Percentiles rank a stretch among this genome's conserved stretches.
Conservation (phyloP, 2,888 invertebrate genomes). For the Habroteleia sp. region DNA sequence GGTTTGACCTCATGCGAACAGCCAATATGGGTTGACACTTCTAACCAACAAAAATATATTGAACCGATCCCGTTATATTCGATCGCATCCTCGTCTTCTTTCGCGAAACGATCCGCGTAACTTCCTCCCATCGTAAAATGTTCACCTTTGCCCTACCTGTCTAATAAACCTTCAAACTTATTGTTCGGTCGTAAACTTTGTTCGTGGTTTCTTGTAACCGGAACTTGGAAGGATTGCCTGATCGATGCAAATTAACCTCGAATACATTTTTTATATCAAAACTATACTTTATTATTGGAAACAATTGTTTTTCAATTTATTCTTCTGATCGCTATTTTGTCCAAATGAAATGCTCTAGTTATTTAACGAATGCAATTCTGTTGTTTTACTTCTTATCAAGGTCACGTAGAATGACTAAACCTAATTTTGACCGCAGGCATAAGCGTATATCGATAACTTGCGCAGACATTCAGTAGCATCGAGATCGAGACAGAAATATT, state of each 20-base stretch:
- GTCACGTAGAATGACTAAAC: background rate
- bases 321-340: no score
- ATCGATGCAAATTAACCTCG: no score
- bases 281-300: no score
- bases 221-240: constrained; percentile 34
- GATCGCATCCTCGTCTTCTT: constrained; percentile 1
- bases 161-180: constrained; percentile 65
- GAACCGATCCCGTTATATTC: constrained; percentile 21
- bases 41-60: constrained; percentile 19
- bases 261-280: no score
- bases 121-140: constrained; percentile 21
- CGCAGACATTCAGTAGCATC: constrained; percentile 44
- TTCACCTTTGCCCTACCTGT: constrained; percentile 44
- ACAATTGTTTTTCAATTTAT: no score
- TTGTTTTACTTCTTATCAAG: background rate
- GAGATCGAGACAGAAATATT: constrained; percentile 67
- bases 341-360: no score
- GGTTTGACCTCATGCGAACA: constrained; percentile 45
- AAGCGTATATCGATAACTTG: constrained; percentile 11
- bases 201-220: constrained; percentile 29
- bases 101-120: constrained; percentile 24
- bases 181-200: constrained; percentile 55
- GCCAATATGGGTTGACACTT: constrained; percentile 41
- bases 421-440: background rate
- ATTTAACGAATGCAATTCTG: no score